These are phyloP conservation scores for Brachyrhaphis roseni DNA, from an alignment of 2,797 vertebrate genomes.

Conservation along the genomic window DNA sequence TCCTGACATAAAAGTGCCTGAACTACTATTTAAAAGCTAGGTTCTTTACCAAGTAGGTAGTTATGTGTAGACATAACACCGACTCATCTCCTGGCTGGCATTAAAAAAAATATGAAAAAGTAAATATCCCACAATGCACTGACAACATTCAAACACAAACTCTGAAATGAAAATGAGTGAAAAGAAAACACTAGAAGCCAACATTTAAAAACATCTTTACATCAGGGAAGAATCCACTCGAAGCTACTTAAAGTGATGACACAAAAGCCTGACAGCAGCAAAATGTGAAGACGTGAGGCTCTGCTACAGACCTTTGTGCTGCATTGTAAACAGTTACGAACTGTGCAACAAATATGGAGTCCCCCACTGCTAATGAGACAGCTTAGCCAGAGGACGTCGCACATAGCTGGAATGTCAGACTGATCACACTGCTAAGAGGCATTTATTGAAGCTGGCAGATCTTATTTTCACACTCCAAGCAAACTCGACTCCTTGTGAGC, in stretches of 20 bases:
- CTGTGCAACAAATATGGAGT: constrained; percentile 77
- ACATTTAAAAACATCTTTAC: background rate
- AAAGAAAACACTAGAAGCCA: background rate
- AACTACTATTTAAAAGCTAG: background rate
- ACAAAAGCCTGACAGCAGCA: constrained; percentile 28
- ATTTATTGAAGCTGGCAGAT: constrained; percentile 81
- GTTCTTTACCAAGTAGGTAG: background rate
- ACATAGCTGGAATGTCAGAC: constrained; percentile 78
- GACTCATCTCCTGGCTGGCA: background rate
- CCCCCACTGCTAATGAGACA: constrained; percentile 82
- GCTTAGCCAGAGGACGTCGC: constrained; percentile 77
- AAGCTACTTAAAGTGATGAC: background rate
- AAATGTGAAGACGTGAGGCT: constrained; percentile 44
- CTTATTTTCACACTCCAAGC: constrained; percentile 85
- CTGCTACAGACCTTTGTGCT: constrained; percentile 57
- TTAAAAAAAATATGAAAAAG: background rate
- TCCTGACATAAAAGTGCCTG: background rate
- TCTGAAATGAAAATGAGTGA: background rate
- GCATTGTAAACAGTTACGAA: constrained; percentile 80
- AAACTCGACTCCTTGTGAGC: constrained; percentile 77
- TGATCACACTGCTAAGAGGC: constrained; percentile 79
- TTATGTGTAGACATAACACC: background rate
- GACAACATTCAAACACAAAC: background rate
- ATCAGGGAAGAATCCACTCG: background rate
- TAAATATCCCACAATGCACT: background rate